These are phyloP conservation scores for Protobothrops mucrosquamatus DNA, from an alignment of 2,113 vertebrate genomes.

Conservation along the genomic window DNA sequence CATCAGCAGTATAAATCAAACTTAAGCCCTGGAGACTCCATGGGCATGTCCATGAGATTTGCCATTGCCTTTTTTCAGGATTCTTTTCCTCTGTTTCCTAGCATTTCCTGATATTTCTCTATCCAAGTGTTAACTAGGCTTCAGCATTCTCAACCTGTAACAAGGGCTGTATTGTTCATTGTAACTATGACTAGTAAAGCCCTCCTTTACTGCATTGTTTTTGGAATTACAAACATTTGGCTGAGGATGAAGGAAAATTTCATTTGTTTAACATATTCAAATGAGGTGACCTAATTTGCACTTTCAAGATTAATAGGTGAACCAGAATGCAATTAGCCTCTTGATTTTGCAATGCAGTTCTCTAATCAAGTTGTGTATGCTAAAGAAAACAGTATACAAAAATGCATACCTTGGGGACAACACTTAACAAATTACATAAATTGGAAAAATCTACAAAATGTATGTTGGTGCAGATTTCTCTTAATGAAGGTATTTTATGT, in stretches of 20 bases:
- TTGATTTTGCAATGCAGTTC: background rate
- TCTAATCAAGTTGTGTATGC: background rate
- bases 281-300: background rate
- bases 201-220: background rate
- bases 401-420: background rate
- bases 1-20: background rate
- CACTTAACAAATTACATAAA: background rate
- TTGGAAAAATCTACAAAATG: background rate
- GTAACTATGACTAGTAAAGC: background rate
- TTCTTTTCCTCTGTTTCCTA: background rate
- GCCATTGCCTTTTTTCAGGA: background rate
- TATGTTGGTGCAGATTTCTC: background rate
- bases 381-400: background rate
- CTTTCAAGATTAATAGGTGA: background rate
- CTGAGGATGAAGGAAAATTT: background rate
- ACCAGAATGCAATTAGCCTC: background rate
- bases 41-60: background rate
- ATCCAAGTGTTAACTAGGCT: background rate
- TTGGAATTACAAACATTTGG: background rate
- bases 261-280: background rate
- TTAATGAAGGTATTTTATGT: background rate
- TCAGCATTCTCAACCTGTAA: background rate
- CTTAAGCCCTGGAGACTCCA: background rate
- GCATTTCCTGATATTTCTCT: background rate
- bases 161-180: background rate